These are phyloP conservation scores for Tenualosa thibaudeaui DNA, from an alignment of 2,797 vertebrate genomes.

Conservation along the genomic window DNA sequence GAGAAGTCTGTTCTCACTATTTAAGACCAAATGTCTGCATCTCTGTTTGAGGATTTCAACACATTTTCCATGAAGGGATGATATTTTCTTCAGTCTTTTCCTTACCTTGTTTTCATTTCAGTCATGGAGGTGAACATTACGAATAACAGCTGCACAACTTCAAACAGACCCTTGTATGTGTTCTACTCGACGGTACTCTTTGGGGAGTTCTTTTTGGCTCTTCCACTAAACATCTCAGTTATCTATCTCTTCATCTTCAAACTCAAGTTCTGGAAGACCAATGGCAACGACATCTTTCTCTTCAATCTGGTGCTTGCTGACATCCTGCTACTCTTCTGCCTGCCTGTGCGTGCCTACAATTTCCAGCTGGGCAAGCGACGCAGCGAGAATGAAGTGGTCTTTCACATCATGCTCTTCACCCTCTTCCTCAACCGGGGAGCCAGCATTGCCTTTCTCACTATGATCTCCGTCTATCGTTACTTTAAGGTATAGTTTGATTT, in stretches of 20 bases:
- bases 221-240: constrained; percentile 34
- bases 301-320: constrained; percentile 24
- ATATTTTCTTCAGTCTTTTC: background rate
- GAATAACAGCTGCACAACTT: background rate
- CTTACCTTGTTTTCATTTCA: background rate
- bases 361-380: constrained; percentile 2
- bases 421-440: constrained; percentile 13
- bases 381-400: rapidly evolving
- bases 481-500: background rate
- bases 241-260: constrained; percentile 46
- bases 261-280: constrained; percentile 51
- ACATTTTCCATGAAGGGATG: background rate
- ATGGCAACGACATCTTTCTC: constrained; percentile 29
- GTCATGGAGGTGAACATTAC: background rate
- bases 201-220: constrained; percentile 52
- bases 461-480: background rate
- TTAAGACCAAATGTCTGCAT: background rate
- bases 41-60: background rate
- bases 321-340: constrained; percentile 31
- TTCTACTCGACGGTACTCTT: background rate
- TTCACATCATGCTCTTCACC: background rate
- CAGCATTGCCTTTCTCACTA: constrained; percentile 3
- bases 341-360: constrained; percentile 37
- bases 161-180: background rate
- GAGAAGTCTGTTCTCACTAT: background rate